These are phyloP conservation scores for Solen grandis DNA, from an alignment of 1,140 invertebrate genomes.

Conservation along the genomic window DNA sequence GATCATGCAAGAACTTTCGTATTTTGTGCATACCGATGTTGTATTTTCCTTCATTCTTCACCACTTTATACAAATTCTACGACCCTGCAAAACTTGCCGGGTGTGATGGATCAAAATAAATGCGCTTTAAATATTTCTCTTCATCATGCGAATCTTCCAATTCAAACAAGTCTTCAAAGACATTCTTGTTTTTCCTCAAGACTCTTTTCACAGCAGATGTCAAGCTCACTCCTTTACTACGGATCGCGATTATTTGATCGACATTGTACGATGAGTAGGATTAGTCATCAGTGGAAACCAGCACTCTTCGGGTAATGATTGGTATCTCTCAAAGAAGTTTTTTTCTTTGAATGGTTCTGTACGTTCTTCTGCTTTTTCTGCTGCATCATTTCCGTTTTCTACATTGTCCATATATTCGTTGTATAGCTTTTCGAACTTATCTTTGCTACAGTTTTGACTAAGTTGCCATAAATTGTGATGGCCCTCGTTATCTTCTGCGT, in stretches of 20 bases:
- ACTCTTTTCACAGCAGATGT: not conserved
- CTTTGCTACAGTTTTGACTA: conserved; percentile 12
- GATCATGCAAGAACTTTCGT: too few relatives aligned
- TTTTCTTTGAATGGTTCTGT: not conserved
- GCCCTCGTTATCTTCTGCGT: not conserved
- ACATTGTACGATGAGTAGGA: not conserved
- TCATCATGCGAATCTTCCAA: too few relatives aligned
- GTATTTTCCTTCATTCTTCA: too few relatives aligned
- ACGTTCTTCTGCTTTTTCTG: not conserved
- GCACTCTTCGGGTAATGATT: not conserved
- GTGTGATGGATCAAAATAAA: too few relatives aligned
- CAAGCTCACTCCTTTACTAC: conserved; percentile 2
- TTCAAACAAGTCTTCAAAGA: conserved; percentile 26
- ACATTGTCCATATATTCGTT: not conserved
- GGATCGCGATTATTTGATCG: not conserved
- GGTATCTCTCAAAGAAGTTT: conserved; percentile 11
- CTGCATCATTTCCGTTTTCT: not conserved
- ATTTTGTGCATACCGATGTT: too few relatives aligned
- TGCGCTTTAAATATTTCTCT: too few relatives aligned
- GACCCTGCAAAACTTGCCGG: too few relatives aligned
- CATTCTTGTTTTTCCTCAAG: conserved; percentile 2
- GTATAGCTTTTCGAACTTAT: conserved; percentile 33
- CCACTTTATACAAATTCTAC: too few relatives aligned
- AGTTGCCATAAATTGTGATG: conserved; percentile 3
- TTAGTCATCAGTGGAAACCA: not conserved